These are phyloP conservation scores for Taeniopygia guttata DNA, from an alignment of 2,797 vertebrate species.

Conservation along the genomic window DNA sequence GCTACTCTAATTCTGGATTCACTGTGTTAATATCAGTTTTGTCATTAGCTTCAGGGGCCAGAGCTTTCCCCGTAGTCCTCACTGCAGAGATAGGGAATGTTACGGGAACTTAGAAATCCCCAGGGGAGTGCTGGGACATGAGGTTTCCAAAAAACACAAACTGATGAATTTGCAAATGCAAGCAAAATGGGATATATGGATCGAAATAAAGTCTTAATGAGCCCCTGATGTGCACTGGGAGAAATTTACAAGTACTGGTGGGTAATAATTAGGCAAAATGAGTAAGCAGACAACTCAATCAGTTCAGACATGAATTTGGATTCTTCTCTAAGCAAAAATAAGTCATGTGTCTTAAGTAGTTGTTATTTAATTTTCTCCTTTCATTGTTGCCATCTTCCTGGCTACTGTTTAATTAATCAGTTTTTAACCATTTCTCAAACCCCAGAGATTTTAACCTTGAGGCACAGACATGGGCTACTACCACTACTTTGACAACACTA, in stretches of 20 bases:
- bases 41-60: background rate
- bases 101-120: background rate
- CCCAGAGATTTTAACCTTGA: background rate
- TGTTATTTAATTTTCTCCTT: background rate
- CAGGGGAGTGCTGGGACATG: background rate
- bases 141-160: background rate
- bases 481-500: no score
- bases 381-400: background rate
- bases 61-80: background rate
- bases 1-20: background rate
- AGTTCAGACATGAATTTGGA: background rate
- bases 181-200: background rate
- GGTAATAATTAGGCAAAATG: background rate
- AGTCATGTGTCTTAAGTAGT: background rate
- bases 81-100: background rate
- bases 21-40: background rate
- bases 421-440: background rate
- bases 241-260: background rate
- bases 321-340: background rate
- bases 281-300: background rate
- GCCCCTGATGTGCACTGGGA: background rate
- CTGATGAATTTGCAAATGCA: background rate
- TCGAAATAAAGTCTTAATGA: slow-evolving; percentile 32
- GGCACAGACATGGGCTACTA: background rate
- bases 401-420: background rate